A percentile compares a stretch with the other conserved stretches of the same genome.
Evolutionary conservation across 1,140 invertebrate species (phyloP).

Genomic region (Halictus rubicundus): DNA sequence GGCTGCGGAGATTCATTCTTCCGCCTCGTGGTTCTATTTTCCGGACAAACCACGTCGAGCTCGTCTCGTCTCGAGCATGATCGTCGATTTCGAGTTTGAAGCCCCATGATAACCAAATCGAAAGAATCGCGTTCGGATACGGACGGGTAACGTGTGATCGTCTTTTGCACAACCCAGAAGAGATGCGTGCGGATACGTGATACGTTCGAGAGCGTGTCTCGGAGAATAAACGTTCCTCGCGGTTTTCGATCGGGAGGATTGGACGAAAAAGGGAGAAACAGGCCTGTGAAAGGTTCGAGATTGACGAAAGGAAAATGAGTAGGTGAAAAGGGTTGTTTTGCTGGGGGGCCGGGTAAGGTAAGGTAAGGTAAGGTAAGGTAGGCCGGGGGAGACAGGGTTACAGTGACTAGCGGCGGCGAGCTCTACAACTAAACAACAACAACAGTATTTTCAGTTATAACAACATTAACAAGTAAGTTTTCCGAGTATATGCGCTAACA

Average conservation of each 20-base stretch:
- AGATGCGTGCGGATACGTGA: slow-evolving; percentile 5
- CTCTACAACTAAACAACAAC: slow-evolving; percentile 82
- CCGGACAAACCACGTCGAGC: too few relatives aligned
- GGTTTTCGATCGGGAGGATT: not conserved
- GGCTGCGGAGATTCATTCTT: too few relatives aligned
- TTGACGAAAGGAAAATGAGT: not conserved
- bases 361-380: not conserved
- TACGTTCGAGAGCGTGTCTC: not conserved
- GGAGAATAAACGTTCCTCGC: slow-evolving; percentile 6
- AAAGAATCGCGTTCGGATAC: not conserved
- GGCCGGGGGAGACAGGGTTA: slow-evolving; percentile 52
- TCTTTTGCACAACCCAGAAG: slow-evolving; percentile 5
- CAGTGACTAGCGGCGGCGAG: slow-evolving; percentile 81
- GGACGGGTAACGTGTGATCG: not conserved
- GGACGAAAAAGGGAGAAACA: not conserved
- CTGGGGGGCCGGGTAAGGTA: too few relatives aligned
- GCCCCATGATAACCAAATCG: not conserved
- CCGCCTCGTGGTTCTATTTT: too few relatives aligned
- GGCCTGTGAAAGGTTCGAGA: not conserved
- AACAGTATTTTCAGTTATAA: slow-evolving; percentile 82
- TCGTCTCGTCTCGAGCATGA: not conserved
- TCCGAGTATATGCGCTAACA: slow-evolving; percentile 68
- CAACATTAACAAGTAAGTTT: slow-evolving; percentile 81
- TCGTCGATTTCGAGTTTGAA: not conserved
- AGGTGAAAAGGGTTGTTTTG: too few relatives aligned